phyloP scores from a whole-genome alignment of 2,888 invertebrate species.

The Caenorhabditis wallacei region DNA sequence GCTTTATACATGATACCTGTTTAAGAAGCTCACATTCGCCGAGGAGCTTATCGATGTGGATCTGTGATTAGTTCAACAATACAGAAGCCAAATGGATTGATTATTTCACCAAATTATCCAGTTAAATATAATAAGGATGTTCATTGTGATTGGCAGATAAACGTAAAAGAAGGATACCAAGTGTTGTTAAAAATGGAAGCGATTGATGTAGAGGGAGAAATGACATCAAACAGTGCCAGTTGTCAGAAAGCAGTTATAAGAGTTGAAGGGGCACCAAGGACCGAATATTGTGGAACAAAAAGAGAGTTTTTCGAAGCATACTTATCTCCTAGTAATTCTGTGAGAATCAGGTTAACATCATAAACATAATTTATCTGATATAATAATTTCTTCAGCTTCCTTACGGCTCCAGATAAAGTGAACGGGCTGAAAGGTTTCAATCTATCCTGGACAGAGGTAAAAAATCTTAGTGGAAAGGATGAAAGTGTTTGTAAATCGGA shows the following conservation, averaged over 20 bases:
- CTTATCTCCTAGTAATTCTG: conserved; percentile 62
- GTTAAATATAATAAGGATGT: conserved; percentile 91
- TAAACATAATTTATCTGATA: not conserved
- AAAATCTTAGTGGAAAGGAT: conserved; percentile 58
- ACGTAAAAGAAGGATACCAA: conserved; percentile 75
- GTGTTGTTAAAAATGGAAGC: conserved; percentile 93
- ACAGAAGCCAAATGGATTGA: conserved; percentile 64
- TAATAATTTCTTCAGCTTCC: conserved; percentile 68
- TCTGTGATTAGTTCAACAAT: conserved; percentile 64
- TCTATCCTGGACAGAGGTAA: conserved; percentile 83
- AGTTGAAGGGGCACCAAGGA: conserved; percentile 59
- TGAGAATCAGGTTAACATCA: conserved; percentile 70
- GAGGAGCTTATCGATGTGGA: conserved; percentile 62
- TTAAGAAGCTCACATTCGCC: conserved; percentile 51
- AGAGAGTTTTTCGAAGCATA: conserved; percentile 56
- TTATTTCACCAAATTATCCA: conserved; percentile 92
- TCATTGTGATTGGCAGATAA: conserved; percentile 97
- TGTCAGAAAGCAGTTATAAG: conserved; percentile 77
- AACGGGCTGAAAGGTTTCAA: conserved; percentile 83
- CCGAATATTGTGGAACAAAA: conserved; percentile 73
- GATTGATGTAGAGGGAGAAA: conserved; percentile 92
- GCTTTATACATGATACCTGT: too few relatives aligned
- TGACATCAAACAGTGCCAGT: conserved; percentile 71
- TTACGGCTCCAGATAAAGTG: conserved; percentile 82
- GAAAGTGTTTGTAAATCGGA: conserved; percentile 85